A percentile compares a stretch with the other conserved stretches of the same genome.
These are phyloP conservation scores for Otocyon megalotis DNA, from an alignment of 2,113 vertebrate genomes.

Conservation along the genomic window DNA sequence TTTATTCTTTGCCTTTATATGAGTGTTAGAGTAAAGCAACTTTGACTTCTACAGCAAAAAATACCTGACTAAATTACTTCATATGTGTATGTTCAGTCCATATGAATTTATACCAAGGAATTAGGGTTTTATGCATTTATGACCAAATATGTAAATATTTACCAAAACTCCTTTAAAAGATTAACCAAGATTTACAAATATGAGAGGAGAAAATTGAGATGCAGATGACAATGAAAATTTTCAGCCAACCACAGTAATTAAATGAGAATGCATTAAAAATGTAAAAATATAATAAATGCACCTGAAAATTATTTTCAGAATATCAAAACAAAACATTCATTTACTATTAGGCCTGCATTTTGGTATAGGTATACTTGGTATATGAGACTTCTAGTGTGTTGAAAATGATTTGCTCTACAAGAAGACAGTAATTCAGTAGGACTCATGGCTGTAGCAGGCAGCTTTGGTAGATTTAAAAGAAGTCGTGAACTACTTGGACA, in stretches of 20 bases:
- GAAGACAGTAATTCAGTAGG: neutral
- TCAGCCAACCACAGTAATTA: neutral
- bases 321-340: neutral
- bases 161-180: neutral
- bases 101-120: neutral
- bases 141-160: neutral
- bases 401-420: neutral
- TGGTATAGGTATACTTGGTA: neutral
- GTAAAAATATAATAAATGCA: conserved; percentile 2
- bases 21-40: neutral
- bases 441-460: neutral
- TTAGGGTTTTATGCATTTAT: neutral
- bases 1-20: neutral
- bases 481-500: neutral
- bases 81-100: neutral
- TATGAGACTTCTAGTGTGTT: neutral
- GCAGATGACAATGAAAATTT: conserved; percentile 10
- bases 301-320: conserved; percentile 27
- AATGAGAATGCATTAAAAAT: neutral
- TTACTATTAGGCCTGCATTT: neutral
- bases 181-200: neutral
- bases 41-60: neutral
- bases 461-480: neutral
- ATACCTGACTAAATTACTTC: neutral
- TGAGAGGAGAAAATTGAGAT: neutral